A percentile compares a stretch with the other conserved stretches of the same genome.
These are phyloP conservation scores for Hyposoter didymator DNA, from an alignment of 2,888 invertebrate genomes.

Conservation along the genomic window DNA sequence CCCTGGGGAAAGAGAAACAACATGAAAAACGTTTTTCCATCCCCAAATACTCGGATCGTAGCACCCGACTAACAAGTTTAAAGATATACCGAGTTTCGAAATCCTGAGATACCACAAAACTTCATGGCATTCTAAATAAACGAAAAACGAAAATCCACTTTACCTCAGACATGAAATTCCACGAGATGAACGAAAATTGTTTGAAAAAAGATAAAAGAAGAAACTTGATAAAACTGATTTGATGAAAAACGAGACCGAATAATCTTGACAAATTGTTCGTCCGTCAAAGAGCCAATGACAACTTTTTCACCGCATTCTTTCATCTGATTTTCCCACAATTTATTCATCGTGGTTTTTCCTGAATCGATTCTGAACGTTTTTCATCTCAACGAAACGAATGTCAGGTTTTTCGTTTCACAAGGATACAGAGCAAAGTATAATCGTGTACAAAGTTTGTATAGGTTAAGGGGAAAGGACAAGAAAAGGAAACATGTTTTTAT, in stretches of 20 bases:
- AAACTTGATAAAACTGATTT: background rate
- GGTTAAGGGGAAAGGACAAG: conserved; percentile 19
- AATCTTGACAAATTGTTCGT: conserved; percentile 12
- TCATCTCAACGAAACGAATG: conserved; percentile 39
- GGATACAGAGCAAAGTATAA: conserved; percentile 2
- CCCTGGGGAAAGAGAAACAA: conserved; percentile 14
- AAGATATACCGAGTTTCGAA: conserved; percentile 31
- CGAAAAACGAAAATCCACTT: conserved; percentile 2
- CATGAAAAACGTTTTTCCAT: conserved; percentile 33
- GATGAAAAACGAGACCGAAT: background rate
- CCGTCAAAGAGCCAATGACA: background rate
- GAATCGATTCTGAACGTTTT: background rate
- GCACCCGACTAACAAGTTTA: background rate
- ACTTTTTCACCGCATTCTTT: background rate
- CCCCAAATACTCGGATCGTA: conserved; percentile 22
- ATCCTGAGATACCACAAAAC: conserved; percentile 35
- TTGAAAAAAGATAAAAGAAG: background rate
- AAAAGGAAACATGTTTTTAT: conserved; percentile 49
- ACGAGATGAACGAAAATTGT: background rate
- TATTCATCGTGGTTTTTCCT: background rate
- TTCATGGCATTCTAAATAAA: conserved; percentile 9
- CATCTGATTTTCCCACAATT: background rate
- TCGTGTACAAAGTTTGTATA: conserved; percentile 60
- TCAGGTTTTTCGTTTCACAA: conserved; percentile 30
- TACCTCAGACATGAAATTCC: conserved; percentile 1